Conservation (phyloP, 2,797 vertebrate species). For the Notoglanidium macrostoma region DNA sequence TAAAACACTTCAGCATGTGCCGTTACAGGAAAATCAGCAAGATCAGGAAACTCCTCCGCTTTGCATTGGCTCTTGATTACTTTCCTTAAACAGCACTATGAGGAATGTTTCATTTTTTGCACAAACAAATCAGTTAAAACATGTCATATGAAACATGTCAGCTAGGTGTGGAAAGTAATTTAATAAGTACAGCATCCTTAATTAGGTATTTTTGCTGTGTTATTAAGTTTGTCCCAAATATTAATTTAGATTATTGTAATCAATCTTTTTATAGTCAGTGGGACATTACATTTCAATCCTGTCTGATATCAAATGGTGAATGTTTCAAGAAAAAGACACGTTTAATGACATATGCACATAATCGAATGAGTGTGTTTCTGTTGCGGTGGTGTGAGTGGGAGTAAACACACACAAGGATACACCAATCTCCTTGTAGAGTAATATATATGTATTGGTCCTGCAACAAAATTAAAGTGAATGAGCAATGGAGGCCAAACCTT, state of each 20-base stretch:
- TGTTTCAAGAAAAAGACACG: neutral
- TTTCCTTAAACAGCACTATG: neutral
- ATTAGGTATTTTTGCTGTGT: neutral
- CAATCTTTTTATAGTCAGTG: neutral
- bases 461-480: conserved; percentile 76
- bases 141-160: neutral
- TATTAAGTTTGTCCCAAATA: conserved; percentile 1
- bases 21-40: neutral
- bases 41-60: neutral
- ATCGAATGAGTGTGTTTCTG: neutral
- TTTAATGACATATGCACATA: neutral
- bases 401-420: conserved; percentile 21
- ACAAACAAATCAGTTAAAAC: neutral
- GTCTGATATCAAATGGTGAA: conserved; percentile 2
- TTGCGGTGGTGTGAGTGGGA: neutral
- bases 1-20: neutral
- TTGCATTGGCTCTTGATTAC: neutral
- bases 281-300: neutral
- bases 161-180: neutral
- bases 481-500: conserved; percentile 41
- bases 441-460: conserved; percentile 65
- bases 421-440: conserved; percentile 64
- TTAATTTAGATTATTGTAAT: neutral
- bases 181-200: neutral
- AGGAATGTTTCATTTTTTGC: neutral